Percentiles rank a stretch among this genome's conserved stretches.
phyloP scores from a whole-genome alignment of 2,113 vertebrate species.

The Pungitius pungitius region DNA sequence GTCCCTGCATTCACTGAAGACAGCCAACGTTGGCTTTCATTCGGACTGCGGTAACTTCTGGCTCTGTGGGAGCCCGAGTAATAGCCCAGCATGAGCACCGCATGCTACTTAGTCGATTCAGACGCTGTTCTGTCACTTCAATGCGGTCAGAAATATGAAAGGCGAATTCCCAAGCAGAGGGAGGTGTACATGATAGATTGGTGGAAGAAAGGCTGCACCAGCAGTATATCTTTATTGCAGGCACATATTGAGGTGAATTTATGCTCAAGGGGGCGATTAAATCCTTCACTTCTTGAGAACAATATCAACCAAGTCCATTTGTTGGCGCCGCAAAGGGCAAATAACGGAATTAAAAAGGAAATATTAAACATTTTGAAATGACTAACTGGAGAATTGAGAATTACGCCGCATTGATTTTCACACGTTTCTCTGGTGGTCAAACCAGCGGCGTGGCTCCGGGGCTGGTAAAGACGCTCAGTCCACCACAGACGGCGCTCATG shows the following conservation, averaged over 20 bases:
- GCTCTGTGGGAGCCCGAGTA: conserved; percentile 64
- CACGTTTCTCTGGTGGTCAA: background rate
- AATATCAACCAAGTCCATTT: conserved; percentile 19
- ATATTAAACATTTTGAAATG: conserved; percentile 12
- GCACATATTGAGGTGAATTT: conserved; percentile 26
- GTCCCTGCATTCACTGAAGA: conserved; percentile 28
- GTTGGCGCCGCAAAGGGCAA: conserved; percentile 15
- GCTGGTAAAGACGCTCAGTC: background rate
- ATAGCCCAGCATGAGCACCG: conserved; percentile 66
- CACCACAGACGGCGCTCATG: background rate
- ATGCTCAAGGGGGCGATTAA: conserved; percentile 18
- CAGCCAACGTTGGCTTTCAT: conserved; percentile 41
- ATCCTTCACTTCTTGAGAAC: conserved; percentile 20
- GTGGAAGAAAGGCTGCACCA: conserved; percentile 48
- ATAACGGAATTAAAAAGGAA: conserved; percentile 25
- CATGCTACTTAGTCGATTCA: conserved; percentile 55
- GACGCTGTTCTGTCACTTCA: conserved; percentile 66
- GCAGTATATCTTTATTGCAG: conserved; percentile 23
- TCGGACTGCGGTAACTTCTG: conserved; percentile 50
- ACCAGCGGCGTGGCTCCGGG: background rate
- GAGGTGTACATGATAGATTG: conserved; percentile 56
- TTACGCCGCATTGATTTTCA: background rate
- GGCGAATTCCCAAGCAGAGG: conserved; percentile 45
- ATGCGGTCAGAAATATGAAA: conserved; percentile 49
- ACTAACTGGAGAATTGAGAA: background rate